Evolutionary conservation across 2,113 vertebrate genomes (phyloP), one percentile per base, ranked within the genome.

Genomic region (Oreochromis tanganicae): DNA sequence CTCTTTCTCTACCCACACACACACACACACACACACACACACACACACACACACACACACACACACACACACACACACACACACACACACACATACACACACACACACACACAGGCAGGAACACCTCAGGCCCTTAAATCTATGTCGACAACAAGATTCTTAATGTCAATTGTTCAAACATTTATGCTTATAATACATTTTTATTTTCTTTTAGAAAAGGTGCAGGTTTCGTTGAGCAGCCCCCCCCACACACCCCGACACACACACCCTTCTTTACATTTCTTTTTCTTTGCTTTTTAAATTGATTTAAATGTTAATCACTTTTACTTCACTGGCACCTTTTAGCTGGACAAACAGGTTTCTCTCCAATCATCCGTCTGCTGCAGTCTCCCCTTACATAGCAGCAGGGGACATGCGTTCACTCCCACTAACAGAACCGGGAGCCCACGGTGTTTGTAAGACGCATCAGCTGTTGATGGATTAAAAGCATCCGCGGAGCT

Each of bases 391-490:
- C 13, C 11, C 32, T 85, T 78, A 80, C 32, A 5, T 0, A 46
- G 73, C 90, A 85, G 85, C 82, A 85, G 92, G 84, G 88, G 83
- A 84, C 90, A 88, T 81, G 78, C 78, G 52, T n/a, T 41, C 78
- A 43, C 87, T 21, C n/a, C 36, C 82, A 41, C 24, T 24, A 5
- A 66, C 54, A 8, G 41, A n/a, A 29, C 17, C 27, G 17, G 34
- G 29, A 61, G 55, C 46, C 66, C 10, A 36, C 29, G 32, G 19
- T 1, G 19, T 9, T 7, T 68, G 17, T 38, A 71, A 24, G 7
- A 1, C 52, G 34, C 73, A 41, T 27, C 11, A 19, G 17, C 75
- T 32, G 24, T 2, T 66, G 80, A 48, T 85, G 88, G 85, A 84
- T 84, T 80, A 12, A 84, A 87, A 66, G 16, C 84, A 41, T 34